Evolutionary conservation across 1,140 invertebrate species (phyloP).

Genomic region (Pachypsylla venusta): DNA sequence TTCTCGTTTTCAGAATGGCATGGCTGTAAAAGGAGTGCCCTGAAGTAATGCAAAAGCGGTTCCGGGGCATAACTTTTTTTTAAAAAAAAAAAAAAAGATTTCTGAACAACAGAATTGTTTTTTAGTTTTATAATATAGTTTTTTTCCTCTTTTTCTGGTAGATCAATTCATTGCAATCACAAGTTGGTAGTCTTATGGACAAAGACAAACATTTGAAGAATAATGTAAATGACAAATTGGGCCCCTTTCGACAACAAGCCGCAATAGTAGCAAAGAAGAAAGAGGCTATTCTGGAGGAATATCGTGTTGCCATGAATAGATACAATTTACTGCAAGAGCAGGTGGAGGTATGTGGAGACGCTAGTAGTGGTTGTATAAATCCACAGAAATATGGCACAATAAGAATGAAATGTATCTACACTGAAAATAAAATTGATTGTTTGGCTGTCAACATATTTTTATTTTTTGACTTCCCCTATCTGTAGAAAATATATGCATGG

Average conservation of each 20-base stretch:
- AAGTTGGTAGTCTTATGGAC: slow-evolving; percentile 42
- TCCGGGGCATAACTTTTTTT: too few species aligned
- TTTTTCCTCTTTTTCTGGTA: too few species aligned
- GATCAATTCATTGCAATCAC: slow-evolving; percentile 36
- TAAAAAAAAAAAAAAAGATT: too few species aligned
- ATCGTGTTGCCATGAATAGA: slow-evolving; percentile 45
- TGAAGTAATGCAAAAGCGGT: too few species aligned
- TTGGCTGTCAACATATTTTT: slow-evolving; percentile 15
- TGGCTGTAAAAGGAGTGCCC: too few species aligned
- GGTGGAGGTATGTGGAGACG: slow-evolving; percentile 18
- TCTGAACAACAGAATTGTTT: too few species aligned
- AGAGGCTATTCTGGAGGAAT: slow-evolving; percentile 47
- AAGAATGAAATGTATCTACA: slow-evolving; percentile 12
- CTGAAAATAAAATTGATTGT: too few species aligned
- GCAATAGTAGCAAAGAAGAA: slow-evolving; percentile 63
- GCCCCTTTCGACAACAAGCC: slow-evolving; percentile 70
- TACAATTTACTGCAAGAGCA: slow-evolving; percentile 42
- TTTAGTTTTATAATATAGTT: too few species aligned
- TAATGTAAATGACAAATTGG: slow-evolving; percentile 53
- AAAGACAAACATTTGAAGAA: slow-evolving; percentile 34
- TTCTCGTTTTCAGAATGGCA: too few species aligned
- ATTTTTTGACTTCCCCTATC: too few species aligned
- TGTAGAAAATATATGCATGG: too few species aligned
- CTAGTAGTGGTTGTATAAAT: not conserved
- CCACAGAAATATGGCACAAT: not conserved